Evolutionary conservation across 1,140 invertebrate genomes (phyloP), one percentile per base, ranked within the genome.

Genomic region (Drosophila repleta): DNA sequence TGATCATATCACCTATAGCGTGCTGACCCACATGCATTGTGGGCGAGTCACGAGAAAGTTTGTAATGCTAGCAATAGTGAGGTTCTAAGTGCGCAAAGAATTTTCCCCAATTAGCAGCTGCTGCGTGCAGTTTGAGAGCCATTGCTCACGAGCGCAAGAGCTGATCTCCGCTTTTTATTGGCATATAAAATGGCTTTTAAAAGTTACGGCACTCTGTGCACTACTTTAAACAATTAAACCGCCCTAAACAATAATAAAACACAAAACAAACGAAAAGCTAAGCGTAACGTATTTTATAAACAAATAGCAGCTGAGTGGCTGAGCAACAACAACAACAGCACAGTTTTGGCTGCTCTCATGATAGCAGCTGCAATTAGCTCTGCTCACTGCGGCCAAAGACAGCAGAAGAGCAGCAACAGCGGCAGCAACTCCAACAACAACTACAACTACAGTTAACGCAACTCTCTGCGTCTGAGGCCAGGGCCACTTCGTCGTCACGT

Each of bases 71-170:
- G n/a, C 62, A 26, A 17, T 48, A 71, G 78, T 65, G 39, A 58
- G 32, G 74, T 87, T 85, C 81, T 85, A 85, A 87, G 70, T 81
- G 70, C 11, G 46, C 52, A 24, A 55, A 37, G 48, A 29, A 43
- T 48, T 21, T 20, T 32, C 2, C 24, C 2, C 24, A 24, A 64
- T 53, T 69, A 58, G 39, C 26, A 49, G 1, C 20, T 46, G 37
- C 35, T 43, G 18, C 17, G 18, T 3, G 10, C 51, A 56, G 60
- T 70, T 63, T 64, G 24, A 32, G 15, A 29, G 26, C 32, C 1
- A 60, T 11, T 65, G 41, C 6, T 15, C 0, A 11, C 1, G 29
- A 53, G n/a, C 11, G n/a, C n/a, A n/a, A 41, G 15, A 29, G 46
- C 18, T 39, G 10, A 43, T 4, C n/a, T 43, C 39, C 18, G 7